Evolutionary conservation across 64 coral and sea anemone species (phyloP), one percentile per base, ranked within the genome.

Genomic region (Catalaphyllia jardinei): DNA sequence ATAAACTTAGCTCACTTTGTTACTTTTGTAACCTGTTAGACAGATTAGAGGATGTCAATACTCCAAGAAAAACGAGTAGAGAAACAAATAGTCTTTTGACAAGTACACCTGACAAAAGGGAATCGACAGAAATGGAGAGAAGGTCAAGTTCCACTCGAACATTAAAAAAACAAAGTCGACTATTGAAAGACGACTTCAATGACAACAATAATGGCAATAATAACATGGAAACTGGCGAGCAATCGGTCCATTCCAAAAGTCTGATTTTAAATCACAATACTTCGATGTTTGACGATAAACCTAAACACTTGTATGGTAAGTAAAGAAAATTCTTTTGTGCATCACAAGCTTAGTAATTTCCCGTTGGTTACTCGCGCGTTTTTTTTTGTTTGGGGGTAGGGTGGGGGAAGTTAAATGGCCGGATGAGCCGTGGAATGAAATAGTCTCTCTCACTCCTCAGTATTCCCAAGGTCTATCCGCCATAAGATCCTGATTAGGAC

Each of bases 281-380:
- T 11, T 50, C 81, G 64, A 85, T 8, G 25, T 85, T 85, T 51
- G 81, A 85, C 22, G 74, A 77, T 50, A 77, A 17, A 50, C 81
- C 81, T 8, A 12, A 67, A 69, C 81, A 85, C 33, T 64, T 85
- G 8, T 85, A 85, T 69, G 81, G 81, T 85, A 35, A 71, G 81
- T 46, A 83, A 30, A 30, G 11, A 2, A 25, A 22, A 22, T n/a
- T 24, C 65, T 46, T 46, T 46, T 46, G 42, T 46, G 42, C 42
- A 46, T 46, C 42, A 46, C 42, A 46, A 46, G 33, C 3, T 35
- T 35, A 35, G 33, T 35, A 35, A 35, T 1, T 35, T 35, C 33
- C 33, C 3, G 33, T 35, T 35, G 33, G 33, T 35, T 46, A 46
- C 42, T 46, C 42, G 42, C 42, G 42, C 4, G 7, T 4, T 46